phyloP scores from a whole-genome alignment of 2,888 invertebrate species.

The Meandrusa payeni region DNA sequence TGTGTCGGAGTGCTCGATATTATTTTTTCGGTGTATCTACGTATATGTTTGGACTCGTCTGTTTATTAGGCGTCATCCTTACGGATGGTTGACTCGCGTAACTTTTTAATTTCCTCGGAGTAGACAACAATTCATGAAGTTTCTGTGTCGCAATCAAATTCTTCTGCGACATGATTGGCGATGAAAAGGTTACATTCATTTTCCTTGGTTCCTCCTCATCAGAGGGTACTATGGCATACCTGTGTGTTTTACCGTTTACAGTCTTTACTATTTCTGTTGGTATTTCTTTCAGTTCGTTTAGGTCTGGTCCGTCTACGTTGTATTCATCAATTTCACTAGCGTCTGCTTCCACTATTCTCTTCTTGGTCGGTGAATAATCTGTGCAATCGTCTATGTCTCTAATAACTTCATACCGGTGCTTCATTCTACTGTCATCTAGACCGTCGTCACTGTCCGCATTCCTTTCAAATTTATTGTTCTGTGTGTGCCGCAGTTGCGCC shows the following conservation, averaged over 20 bases:
- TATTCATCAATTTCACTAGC: constrained; percentile 72
- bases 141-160: constrained; percentile 88
- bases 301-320: constrained; percentile 79
- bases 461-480: constrained; percentile 48
- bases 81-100: constrained; percentile 77
- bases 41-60: constrained; percentile 44
- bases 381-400: constrained; percentile 61
- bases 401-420: constrained; percentile 80
- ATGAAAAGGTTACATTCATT: constrained; percentile 63
- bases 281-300: constrained; percentile 78
- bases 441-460: constrained; percentile 59
- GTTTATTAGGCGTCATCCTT: constrained; percentile 61
- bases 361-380: constrained; percentile 74
- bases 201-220: constrained; percentile 75
- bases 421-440: constrained; percentile 56
- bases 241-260: constrained; percentile 80
- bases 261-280: constrained; percentile 82
- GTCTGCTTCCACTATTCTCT: constrained; percentile 67
- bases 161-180: constrained; percentile 74
- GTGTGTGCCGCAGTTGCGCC: constrained; percentile 62
- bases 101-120: constrained; percentile 83
- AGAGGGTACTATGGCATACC: constrained; percentile 82
- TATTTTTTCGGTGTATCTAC: constrained; percentile 52
- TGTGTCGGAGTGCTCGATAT: constrained; percentile 66
- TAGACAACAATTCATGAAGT: constrained; percentile 86